These are phyloP conservation scores for Phasianus colchicus DNA, from an alignment of 2,113 vertebrate genomes.

Conservation along the genomic window DNA sequence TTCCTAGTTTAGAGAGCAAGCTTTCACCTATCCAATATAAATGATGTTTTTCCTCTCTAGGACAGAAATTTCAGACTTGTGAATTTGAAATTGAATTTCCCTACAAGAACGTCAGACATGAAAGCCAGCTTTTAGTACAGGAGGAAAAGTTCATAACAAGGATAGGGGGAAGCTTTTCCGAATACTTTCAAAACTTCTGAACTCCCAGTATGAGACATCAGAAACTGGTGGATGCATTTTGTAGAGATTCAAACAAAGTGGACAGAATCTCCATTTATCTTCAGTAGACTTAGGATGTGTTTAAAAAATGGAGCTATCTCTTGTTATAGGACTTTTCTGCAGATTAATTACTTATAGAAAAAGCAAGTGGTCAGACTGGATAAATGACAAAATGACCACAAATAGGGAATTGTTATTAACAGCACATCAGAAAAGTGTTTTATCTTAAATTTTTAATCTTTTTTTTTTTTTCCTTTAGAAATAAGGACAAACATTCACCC, in stretches of 20 bases:
- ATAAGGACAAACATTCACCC: not conserved
- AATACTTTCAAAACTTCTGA: not conserved
- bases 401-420: not conserved
- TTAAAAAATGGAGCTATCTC: not conserved
- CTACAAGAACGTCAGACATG: not conserved
- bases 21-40: not conserved
- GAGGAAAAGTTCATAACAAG: not conserved
- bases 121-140: not conserved
- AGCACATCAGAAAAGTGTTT: not conserved
- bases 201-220: not conserved
- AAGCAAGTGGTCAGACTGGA: fast-evolving
- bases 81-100: not conserved
- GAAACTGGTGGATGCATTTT: not conserved
- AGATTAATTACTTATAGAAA: not conserved
- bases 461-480: not conserved
- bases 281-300: not conserved
- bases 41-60: not conserved
- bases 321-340: not conserved
- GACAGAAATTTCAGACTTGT: not conserved
- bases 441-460: not conserved
- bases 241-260: not conserved
- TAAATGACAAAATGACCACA: not conserved
- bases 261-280: not conserved
- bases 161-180: not conserved
- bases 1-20: not conserved